Base-by-base conservation (phyloP, 2,888 invertebrate species). In the Esperia sulphurella region DNA sequence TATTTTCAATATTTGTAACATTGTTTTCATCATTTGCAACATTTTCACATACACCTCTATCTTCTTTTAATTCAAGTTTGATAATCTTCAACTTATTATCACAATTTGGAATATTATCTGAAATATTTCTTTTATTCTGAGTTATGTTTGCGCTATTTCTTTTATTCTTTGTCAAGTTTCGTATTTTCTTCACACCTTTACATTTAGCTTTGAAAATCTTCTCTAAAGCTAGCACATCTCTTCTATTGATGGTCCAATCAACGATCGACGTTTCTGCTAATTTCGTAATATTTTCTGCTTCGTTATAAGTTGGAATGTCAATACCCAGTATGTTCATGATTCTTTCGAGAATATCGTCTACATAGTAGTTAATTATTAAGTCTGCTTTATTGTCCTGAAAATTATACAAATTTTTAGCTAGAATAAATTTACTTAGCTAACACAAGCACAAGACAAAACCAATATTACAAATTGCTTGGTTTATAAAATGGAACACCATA, bases 321-420 rank as follows among this genome's bases (percentile, higher is more conserved):
- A 97, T 68, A 9, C 92, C 92, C 35, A 98, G 84, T 50, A 93
- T 91, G 66, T 94, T 92, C 91, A 95, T 94, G 0, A 97, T 90
- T 69, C 92, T 93, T 50, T 90, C 88, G 65, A 97, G 86, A 43
- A 98, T 92, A 48, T 93, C 93, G 77, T 98, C 98, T 0, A 98
- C 96, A 81, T 96, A 98, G 12, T 95, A 92, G 68, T 97, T 94
- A 57, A 98, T 97, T 43, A 95, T 91, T 50, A 98, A 81, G 79
- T 97, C 95, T 21, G 97, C 96, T 84, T 97, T 96, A 72, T 95
- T 95, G 72, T 98, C 97, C 96, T 96, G 71, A 40, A 91, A 91
- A 62, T 38, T 12, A 35, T 41, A n/a, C 12, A 28, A 44, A 48
- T 2, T 37, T 2, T 43, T 8, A 12, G 14, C 14, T 28, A 8